phyloP scores from a whole-genome alignment of 2,888 invertebrate species.

The Hirtodrosophila duncani region DNA sequence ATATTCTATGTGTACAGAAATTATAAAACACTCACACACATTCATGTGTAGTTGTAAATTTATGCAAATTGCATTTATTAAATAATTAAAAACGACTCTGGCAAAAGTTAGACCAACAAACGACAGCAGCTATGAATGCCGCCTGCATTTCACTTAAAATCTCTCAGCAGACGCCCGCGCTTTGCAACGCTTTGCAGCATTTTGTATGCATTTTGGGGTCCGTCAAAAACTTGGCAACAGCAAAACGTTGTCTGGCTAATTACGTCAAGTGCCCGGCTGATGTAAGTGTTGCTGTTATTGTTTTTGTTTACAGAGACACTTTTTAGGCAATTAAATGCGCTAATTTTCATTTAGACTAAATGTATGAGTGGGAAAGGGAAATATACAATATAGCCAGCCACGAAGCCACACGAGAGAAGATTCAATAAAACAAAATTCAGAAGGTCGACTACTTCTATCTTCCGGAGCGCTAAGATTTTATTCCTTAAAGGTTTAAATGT shows the following conservation, averaged over 20 bases:
- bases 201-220: slow-evolving; percentile 8
- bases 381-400: no score
- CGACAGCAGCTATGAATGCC: no score
- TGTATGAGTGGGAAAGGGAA: no score
- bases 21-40: no score
- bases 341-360: slow-evolving; percentile 64
- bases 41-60: no score
- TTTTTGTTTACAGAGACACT: slow-evolving; percentile 59
- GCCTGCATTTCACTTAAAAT: slow-evolving; percentile 15
- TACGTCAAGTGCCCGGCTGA: slow-evolving; percentile 64
- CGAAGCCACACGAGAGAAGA: no score
- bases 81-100: slow-evolving; percentile 22
- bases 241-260: slow-evolving; percentile 45
- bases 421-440: no score
- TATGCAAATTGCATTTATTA: slow-evolving; percentile 38
- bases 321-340: slow-evolving; percentile 73
- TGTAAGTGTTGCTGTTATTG: slow-evolving; percentile 21
- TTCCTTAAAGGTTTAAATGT: no score
- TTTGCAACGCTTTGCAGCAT: background rate
- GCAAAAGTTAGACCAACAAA: background rate
- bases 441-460: no score
- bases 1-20: no score
- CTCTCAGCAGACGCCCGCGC: no score
- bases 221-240: slow-evolving; percentile 31
- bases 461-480: no score